Percentiles rank a stretch among this genome's conserved stretches.
Conservation (phyloP, 2,113 vertebrate species). For the Danio rerio region GRCz12tu NC_133185.1:11465001-11465500, state of each 20-base stretch:
- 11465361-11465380: not conserved
- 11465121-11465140: conserved; percentile 79
- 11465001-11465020: not conserved
- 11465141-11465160: conserved; percentile 95
- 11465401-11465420: no score
- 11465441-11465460: no score
- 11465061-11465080: conserved; percentile 65
- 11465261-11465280: not conserved
- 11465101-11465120: conserved; percentile 83
- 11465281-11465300: conserved; percentile 44
- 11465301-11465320: conserved; percentile 53
- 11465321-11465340: not conserved
- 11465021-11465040: conserved; percentile 85
- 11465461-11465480: no score
- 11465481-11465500: no score
- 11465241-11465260: not conserved
- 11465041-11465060: conserved; percentile 76
- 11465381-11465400: no score
- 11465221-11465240: not conserved
- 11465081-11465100: conserved; percentile 83
- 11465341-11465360: not conserved
- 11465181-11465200: conserved; percentile 81
- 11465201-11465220: conserved; percentile 71
- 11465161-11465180: conserved; percentile 91
- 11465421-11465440: no score